Percentiles rank a stretch among this genome's conserved stretches.
Conservation (phyloP, 2,797 vertebrate species). For the Meda fulgida region DNA sequence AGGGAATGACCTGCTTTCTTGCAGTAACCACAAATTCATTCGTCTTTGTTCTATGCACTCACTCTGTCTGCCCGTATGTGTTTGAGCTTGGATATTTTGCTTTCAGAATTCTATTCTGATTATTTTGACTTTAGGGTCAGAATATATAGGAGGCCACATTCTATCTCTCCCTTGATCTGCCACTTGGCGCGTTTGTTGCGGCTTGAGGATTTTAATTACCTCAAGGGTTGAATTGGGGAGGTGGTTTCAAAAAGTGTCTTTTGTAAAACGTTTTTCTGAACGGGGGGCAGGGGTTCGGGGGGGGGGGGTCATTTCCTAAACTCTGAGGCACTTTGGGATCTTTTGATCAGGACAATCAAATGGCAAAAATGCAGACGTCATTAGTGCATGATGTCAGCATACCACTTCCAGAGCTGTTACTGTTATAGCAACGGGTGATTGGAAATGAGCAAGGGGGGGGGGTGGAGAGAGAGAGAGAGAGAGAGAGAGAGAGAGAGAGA, state of each 20-base stretch:
- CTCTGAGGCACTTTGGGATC: constrained; percentile 19
- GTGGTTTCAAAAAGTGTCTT: constrained; percentile 39
- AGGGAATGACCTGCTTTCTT: neutral
- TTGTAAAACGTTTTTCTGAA: constrained; percentile 32
- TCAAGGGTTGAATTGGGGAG: constrained; percentile 36
- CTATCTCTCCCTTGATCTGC: constrained; percentile 33
- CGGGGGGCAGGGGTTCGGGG: constrained; percentile 18
- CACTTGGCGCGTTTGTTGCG: constrained; percentile 26
- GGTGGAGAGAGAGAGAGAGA: neutral
- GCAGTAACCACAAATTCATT: neutral
- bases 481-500: neutral
- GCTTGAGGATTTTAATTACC: constrained; percentile 50
- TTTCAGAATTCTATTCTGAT: neutral
- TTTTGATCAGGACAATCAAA: constrained; percentile 48
- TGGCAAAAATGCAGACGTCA: constrained; percentile 18
- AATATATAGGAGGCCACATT: constrained; percentile 9
- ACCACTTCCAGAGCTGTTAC: constrained; percentile 35
- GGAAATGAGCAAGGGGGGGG: constrained; percentile 3
- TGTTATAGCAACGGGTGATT: constrained; percentile 47
- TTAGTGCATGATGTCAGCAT: constrained; percentile 54
- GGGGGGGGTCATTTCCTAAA: constrained; percentile 31
- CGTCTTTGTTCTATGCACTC: neutral
- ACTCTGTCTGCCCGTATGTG: neutral
- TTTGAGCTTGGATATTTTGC: neutral
- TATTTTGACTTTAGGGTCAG: constrained; percentile 1